A percentile compares a stretch with the other conserved stretches of the same genome.
phyloP scores from a whole-genome alignment of 2,797 vertebrate genomes.

The Propithecus perrieri region DNA sequence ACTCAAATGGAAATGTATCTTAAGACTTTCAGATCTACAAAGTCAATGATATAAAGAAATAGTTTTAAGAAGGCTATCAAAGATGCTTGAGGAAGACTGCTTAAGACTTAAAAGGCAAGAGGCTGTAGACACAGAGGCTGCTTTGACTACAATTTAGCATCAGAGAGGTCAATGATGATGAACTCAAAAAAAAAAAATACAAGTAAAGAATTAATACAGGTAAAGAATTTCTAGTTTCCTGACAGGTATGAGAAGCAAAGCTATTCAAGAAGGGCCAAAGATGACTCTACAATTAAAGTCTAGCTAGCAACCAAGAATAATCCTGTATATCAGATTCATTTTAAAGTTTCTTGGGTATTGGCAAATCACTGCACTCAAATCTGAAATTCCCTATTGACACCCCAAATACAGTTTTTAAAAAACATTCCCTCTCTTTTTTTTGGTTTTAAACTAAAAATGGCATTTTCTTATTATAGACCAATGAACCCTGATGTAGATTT shows the following conservation, averaged over 20 bases:
- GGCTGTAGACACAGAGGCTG: neutral
- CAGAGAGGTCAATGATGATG: neutral
- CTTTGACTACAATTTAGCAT: neutral
- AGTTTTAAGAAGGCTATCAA: neutral
- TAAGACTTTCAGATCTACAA: neutral
- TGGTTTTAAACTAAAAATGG: conserved; percentile 48
- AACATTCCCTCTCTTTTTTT: neutral
- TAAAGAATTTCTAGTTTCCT: conserved; percentile 19
- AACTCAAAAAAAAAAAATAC: neutral
- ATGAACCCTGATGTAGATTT: conserved; percentile 38
- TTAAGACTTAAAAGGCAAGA: conserved; percentile 18
- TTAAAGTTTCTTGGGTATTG: conserved; percentile 1
- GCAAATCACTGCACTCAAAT: conserved; percentile 26
- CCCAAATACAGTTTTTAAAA: neutral
- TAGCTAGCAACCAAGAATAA: conserved; percentile 40
- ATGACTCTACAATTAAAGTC: conserved; percentile 5
- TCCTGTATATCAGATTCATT: neutral
- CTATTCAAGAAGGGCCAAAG: neutral
- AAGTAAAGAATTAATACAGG: neutral
- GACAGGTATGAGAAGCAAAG: conserved; percentile 4
- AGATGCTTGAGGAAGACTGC: neutral
- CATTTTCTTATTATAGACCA: conserved; percentile 30
- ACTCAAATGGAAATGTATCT: neutral
- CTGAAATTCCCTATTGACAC: neutral
- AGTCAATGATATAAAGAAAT: neutral